Base-by-base conservation (phyloP, 2,888 invertebrate species). In the Tiliacea citrago region DNA sequence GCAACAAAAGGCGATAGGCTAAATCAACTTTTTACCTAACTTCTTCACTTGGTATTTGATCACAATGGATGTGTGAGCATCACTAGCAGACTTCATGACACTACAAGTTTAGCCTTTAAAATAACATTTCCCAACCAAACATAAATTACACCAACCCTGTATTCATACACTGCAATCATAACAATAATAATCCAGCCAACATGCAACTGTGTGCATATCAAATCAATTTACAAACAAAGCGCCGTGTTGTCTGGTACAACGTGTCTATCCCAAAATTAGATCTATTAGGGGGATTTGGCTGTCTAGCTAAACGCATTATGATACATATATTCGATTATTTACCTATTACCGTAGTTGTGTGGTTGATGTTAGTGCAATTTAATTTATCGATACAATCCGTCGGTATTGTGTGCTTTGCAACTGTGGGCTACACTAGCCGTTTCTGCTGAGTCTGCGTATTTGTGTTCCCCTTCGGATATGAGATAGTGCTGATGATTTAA, bases 261-360 rank as follows among this genome's bases (percentile, higher is more conserved):
- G 87, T 90, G 89, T 90, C 88, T 88, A 86, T 89, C 87, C 88
- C 63, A 83, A 90, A 92, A 93, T 92, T 91, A 91, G 92, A 90
- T 86, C 90, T 90, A 92, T 92, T 92, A 91, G 89, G 86, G 83
- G 73, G 75, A 87, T 86, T 86, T 79, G 60, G 75, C 72, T 63
- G 79, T 79, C 77, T 82, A 84, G 69, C 78, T 86, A 87, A 83
- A 86, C 73, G 53, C 67, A 75, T 83, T 88, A 90, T 68, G 73
- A 73, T 90, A 88, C 87, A 90, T 87, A 88, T 88, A 90, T 89
- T 89, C 88, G 92, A 93, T 94, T 94, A 94, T 94, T 94, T 94
- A 93, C 92, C 92, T 92, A 94, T 94, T 94, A 93, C 91, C 75
- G 74, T 73, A 66, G 74, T 60, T 70, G 62, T 73, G 71, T 74